Evolutionary conservation across 2,113 vertebrate genomes (phyloP), one percentile per base, ranked within the genome.

Genomic region (Ceratotherium simum): DNA sequence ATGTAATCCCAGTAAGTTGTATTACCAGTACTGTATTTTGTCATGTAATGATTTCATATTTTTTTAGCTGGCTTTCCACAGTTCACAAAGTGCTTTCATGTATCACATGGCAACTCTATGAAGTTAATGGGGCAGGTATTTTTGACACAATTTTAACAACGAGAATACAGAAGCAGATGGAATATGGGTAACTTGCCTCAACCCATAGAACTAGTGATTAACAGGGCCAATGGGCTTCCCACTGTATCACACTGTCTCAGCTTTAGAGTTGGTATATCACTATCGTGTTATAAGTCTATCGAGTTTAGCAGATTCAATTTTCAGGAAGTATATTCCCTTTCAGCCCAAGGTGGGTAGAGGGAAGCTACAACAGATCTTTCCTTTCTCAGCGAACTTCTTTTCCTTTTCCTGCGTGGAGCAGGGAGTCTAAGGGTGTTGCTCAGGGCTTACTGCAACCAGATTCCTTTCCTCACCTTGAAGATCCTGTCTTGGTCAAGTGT

Each of bases 351-450:
- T 25, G 13, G 75, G 6, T 33, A 64, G 46, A 91, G 51, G 39
- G 36, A 97, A 82, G 25, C n/a, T 42, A 31, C 5, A 70, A 20
- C 14, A 4, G 21, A 73, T 69, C 12, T 78, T 48, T 87, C 17
- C 33, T 90, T 97, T 72, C 54, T 94, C 60, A 83, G 46, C 5
- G 83, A 42, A 78, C 11, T 78, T 84, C 70, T 78, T 78, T 73
- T 79, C 17, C 17, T 86, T 85, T 56, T 54, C 67, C 69, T 96
- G 54, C 64, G 51, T 64, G 75, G 18, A 95, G 39, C 56, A 73
- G 87, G 90, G 60, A 51, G 5, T 39, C 18, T 16, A 25, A 29
- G 16, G 39, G 13, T 67, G 2, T 67, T 92, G 25, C 33, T 91
- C 70, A 83, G 89, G 39, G 12, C 27, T 90, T 33, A 42, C 33